Evolutionary conservation across 2,113 vertebrate genomes (phyloP).

Genomic region (pig (Sus scrofa)): T2T-Sscrofa CM000823.6:12878001-12878500

Average conservation of each 20-base stretch:
- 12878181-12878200: neutral
- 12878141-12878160: neutral
- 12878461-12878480: neutral
- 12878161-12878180: neutral
- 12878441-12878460: neutral
- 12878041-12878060: neutral
- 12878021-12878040: neutral
- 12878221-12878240: neutral
- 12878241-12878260: neutral
- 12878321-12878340: neutral
- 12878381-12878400: neutral
- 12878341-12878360: neutral
- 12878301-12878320: neutral
- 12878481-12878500: neutral
- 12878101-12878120: neutral
- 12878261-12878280: neutral
- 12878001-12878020: neutral
- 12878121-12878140: neutral
- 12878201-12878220: neutral
- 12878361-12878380: neutral
- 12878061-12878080: neutral
- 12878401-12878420: neutral
- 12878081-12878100: neutral
- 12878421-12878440: neutral
- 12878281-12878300: neutral